These are phyloP conservation scores for Geophilus truncorum DNA, from an alignment of 2,888 invertebrate genomes.

Conservation along the genomic window DNA sequence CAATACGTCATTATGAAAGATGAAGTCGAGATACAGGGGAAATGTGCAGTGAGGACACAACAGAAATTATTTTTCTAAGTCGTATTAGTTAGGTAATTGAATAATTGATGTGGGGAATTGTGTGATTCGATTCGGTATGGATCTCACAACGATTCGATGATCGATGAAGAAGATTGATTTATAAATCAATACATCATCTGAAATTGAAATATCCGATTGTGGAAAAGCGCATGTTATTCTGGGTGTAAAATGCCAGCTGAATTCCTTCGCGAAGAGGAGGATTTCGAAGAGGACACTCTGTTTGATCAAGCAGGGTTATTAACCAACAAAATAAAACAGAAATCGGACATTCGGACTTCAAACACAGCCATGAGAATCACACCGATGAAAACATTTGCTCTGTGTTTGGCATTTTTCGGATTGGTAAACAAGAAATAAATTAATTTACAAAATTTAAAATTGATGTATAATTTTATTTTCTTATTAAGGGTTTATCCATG, in stretches of 20 bases:
- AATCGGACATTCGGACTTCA: conserved; percentile 40
- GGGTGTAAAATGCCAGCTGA: conserved; percentile 32
- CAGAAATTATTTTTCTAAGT: too few species aligned
- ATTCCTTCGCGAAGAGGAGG: conserved; percentile 41
- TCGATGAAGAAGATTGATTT: too few species aligned
- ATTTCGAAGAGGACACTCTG: conserved; percentile 48
- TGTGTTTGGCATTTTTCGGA: conserved; percentile 49
- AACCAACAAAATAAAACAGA: conserved; percentile 40
- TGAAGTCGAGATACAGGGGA: too few species aligned
- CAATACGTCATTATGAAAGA: not conserved
- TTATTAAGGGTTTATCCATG: conserved; percentile 49
- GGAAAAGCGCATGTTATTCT: too few species aligned
- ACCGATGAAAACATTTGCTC: conserved; percentile 47
- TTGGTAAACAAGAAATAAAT: conserved; percentile 44
- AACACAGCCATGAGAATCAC: conserved; percentile 42
- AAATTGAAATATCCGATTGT: too few species aligned
- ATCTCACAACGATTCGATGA: too few species aligned
- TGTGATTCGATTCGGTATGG: too few species aligned
- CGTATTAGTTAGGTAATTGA: too few species aligned
- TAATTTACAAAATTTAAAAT: not conserved
- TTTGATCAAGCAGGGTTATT: conserved; percentile 49
- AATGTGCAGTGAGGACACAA: too few species aligned
- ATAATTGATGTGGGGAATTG: too few species aligned
- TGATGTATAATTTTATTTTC: conserved; percentile 8
- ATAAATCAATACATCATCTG: too few species aligned